Base-by-base conservation (phyloP, 1,140 invertebrate species). In the Reticulitermes speratus region DNA sequence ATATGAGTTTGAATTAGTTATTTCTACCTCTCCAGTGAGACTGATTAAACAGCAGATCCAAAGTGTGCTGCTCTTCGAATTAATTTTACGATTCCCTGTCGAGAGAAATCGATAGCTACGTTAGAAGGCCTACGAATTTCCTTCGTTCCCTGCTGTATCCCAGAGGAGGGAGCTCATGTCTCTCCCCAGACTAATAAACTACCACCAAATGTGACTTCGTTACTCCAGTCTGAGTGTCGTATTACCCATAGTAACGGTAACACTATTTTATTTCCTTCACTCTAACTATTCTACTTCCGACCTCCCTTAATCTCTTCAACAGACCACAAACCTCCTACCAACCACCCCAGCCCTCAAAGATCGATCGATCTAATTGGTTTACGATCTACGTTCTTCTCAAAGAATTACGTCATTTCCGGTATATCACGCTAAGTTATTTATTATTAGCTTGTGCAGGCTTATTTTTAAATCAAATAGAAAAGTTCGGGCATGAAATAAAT, bases 281-380 rank as follows among this genome's bases (percentile, higher is more conserved):
- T 30, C 25, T 19, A 55, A 9, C 9, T 75, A 75, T 75, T 75
- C 65, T 30, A 30, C 65, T 75, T 30, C 65, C n/a, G 3, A 75
- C 65, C 9, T 3, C 65, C 65, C 25, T 75, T 75, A 75, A 75
- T 75, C 65, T 75, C 65, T 75, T 30, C 25, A 75, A n/a, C 65
- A 30, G 65, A 75, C 65, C 65, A 75, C 25, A 5, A 23, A 12
- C 59, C 59, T 65, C 25, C 21, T 23, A 23, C 59, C 1, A 65
- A 21, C 59, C 21, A 21, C 25, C 25, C 25, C 25, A 25, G 9
- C 65, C 65, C 65, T 30, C 25, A 75, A 2, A 75, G 2, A 75
- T 75, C 65, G 65, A 75, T 75, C 65, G 25, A 75, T 75, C 65
- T 75, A 75, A 75, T 30, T 75, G 65, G 65, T 75, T 30, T 75